phyloP scores from a whole-genome alignment of 2,113 vertebrate species.

The Tachuris rubrigastra region DNA sequence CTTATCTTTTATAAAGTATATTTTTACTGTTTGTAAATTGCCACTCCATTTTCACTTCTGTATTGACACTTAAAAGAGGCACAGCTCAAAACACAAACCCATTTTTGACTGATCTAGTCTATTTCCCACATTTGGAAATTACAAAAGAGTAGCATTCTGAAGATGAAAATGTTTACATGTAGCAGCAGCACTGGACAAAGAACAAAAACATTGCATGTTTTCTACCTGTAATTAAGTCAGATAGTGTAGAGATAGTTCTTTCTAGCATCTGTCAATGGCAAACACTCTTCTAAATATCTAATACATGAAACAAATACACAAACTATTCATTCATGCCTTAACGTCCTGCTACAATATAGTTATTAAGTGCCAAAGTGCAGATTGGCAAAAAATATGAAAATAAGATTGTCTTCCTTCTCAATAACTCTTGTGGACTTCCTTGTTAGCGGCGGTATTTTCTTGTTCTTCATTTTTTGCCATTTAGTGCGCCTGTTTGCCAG shows the following conservation, averaged over 20 bases:
- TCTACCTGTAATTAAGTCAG: not conserved
- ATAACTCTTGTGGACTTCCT: not conserved
- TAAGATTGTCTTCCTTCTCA: not conserved
- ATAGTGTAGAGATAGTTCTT: not conserved
- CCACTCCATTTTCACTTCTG: not conserved
- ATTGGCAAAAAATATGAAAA: not conserved
- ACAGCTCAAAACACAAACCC: not conserved
- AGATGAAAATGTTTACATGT: not conserved
- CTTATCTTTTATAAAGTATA: not conserved
- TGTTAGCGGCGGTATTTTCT: not conserved
- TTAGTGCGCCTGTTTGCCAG: not conserved
- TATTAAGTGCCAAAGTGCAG: not conserved
- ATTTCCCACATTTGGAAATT: not conserved
- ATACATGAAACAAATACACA: not conserved
- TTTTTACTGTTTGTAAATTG: not conserved
- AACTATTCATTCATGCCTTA: not conserved
- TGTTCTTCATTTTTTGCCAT: not conserved
- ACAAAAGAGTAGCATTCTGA: not conserved
- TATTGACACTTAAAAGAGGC: not conserved
- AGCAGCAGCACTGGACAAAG: not conserved
- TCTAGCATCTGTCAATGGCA: not conserved
- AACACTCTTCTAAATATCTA: not conserved
- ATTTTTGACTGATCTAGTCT: not conserved
- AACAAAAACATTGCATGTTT: not conserved
- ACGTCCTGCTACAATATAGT: not conserved